Evolutionary conservation across 2,797 vertebrate genomes (phyloP), one percentile per base, ranked within the genome.

Genomic region (Paedocypris micromegethes): DNA sequence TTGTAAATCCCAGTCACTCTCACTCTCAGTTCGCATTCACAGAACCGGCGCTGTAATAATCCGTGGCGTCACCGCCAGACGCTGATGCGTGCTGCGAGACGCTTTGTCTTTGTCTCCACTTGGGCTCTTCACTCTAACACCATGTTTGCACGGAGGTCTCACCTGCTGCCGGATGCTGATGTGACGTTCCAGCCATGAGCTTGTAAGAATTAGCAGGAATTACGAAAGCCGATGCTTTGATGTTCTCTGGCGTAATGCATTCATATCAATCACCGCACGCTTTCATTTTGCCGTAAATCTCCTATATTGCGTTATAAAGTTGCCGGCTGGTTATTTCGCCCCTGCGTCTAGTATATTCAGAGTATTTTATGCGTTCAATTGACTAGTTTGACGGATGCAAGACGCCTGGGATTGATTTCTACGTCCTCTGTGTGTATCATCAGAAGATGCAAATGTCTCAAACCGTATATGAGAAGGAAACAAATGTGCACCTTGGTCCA

Each of bases 1-100:
- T 80, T 80, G 76, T 78, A 80, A 80, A 82, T 82, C 72, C 75
- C 72, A 78, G 70, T 66, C 68, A 58, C 64, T 68, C 55, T 53
- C 72, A 59, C 72, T 56, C 57, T 67, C 55, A 37, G 45, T 55
- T 47, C 3, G 23, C 64, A 66, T 74, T 72, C 65, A 62, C 63
- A 74, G 55, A 54, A 62, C 57, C 68, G 52, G 66, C 43, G 44
- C 67, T 76, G 72, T 75, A 68, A 66, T 79, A 74, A 77, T 75
- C 75, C 58, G 48, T 51, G 47, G 58, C 51, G 67, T 70, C 74
- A 72, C 38, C 40, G 59, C 71, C 67, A 64, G 72, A 61, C 63
- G 58, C 74, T 72, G 44, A n/a, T 65, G 50, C 50, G n/a, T 56
- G 58, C 70, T 70, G 67, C 6, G 49, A 68, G 72, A 66, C 9